Evolutionary conservation across 2,888 invertebrate genomes (phyloP).

Genomic region (Dryobota labecula): DNA sequence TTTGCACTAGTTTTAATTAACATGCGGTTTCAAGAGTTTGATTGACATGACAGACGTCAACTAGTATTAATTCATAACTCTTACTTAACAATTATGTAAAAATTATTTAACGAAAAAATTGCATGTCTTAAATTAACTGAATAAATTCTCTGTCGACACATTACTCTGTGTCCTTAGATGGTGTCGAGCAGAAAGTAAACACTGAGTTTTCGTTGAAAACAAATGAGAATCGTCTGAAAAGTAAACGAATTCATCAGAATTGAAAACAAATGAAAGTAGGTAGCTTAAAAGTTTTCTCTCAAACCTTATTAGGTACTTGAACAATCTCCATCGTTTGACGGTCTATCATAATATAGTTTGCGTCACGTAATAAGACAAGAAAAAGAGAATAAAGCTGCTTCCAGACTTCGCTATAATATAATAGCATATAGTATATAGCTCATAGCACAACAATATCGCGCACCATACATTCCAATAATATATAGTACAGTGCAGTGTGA

Average conservation of each 20-base stretch:
- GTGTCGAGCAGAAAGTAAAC: constrained; percentile 9
- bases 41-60: constrained; percentile 42
- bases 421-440: too few species aligned
- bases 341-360: too few species aligned
- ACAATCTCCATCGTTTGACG: not conserved
- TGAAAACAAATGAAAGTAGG: not conserved
- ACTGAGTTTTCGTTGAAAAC: not conserved
- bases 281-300: not conserved
- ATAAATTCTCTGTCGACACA: constrained; percentile 20
- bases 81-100: not conserved
- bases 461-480: too few species aligned
- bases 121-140: not conserved
- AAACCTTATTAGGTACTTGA: not conserved
- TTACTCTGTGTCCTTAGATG: constrained; percentile 18
- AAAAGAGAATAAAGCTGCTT: too few species aligned
- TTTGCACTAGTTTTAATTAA: constrained; percentile 18
- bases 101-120: not conserved
- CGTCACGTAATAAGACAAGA: too few species aligned
- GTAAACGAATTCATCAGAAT: not conserved
- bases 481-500: too few species aligned
- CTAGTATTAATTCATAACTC: constrained; percentile 23
- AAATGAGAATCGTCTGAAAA: not conserved
- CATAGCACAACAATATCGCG: too few species aligned
- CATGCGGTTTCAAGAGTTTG: not conserved
- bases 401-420: too few species aligned